Base-by-base conservation (phyloP, 2,113 vertebrate species). In the Microcebus griseorufus region DNA sequence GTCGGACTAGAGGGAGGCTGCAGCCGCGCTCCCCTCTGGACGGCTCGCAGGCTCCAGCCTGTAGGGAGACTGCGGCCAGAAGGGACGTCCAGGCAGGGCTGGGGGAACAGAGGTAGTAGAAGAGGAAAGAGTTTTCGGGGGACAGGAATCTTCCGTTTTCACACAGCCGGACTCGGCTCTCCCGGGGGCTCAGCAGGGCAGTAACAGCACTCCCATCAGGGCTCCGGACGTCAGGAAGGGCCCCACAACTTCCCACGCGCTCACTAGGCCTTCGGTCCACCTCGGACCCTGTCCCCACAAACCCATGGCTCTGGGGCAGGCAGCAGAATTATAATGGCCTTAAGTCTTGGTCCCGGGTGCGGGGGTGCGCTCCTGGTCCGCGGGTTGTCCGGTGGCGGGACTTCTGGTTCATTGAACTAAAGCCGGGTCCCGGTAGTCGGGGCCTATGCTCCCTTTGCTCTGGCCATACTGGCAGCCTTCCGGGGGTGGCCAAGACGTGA, bases 201-300 rank as follows among this genome's bases (percentile, higher is more conserved):
- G n/a, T 27, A 42, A 0, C 20, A 27, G 76, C 72, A 67, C 37
- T 34, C 25, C 48, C 1, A 1, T 25, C 1, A 25, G 1, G 20
- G 60, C 4, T 16, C 23, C 5, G 32, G 55, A 3, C 42, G 42
- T n/a, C 3, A 1, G 75, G 42, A n/a, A 53, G 53, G 34, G n/a
- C 34, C 9, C 3, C 22, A 3, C 4, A 2, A 5, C 45, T 79
- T 67, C 67, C 10, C 67, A 34, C 0, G 64, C 2, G 17, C 4
- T 23, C 37, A 8, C 51, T 11, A 3, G 25, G 45, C 37, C 62
- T 80, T 39, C 45, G 29, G 29, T 11, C 27, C 6, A 14, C n/a
- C 1, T 55, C 13, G 0, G 11, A 67, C 25, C 12, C 10, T 7
- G 45, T 37, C n/a, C 58, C 23, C 0, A 45, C 42, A 53, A 67